Evolutionary conservation across 2,888 invertebrate genomes (phyloP).

Genomic region (Sympetrum striolatum): DNA sequence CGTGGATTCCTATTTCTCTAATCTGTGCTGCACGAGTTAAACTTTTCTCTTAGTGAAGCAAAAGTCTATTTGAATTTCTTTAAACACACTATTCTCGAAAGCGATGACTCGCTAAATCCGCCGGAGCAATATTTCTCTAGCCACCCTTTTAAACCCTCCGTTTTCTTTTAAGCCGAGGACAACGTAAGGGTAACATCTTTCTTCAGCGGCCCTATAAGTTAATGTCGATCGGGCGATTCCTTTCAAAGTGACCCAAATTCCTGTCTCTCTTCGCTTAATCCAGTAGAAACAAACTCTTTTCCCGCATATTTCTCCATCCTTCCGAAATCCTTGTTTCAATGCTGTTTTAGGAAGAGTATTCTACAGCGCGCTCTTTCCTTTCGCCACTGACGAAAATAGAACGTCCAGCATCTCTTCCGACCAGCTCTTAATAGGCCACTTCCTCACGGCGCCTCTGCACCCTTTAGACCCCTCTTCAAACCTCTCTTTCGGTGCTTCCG

Average conservation of each 20-base stretch:
- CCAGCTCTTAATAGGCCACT: not conserved
- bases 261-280: not conserved
- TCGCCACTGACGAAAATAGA: not conserved
- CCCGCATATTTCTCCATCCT: not conserved
- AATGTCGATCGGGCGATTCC: not conserved
- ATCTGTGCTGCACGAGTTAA: too few relatives aligned
- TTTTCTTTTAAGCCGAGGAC: not conserved
- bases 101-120: not conserved
- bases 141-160: not conserved
- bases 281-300: not conserved
- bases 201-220: not conserved
- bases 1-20: too few relatives aligned
- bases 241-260: not conserved
- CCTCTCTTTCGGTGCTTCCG: not conserved
- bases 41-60: too few relatives aligned
- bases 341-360: not conserved
- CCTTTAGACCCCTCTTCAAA: not conserved
- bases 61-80: too few relatives aligned
- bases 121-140: not conserved
- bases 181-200: not conserved
- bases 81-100: too few relatives aligned
- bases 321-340: not conserved
- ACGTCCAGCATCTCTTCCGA: not conserved
- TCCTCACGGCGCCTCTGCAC: not conserved
- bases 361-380: not conserved